These are phyloP conservation scores for Geodia barretti DNA, from an alignment of 37 sponge, comb jelly and placozoan genomes.

Conservation along the genomic window DNA sequence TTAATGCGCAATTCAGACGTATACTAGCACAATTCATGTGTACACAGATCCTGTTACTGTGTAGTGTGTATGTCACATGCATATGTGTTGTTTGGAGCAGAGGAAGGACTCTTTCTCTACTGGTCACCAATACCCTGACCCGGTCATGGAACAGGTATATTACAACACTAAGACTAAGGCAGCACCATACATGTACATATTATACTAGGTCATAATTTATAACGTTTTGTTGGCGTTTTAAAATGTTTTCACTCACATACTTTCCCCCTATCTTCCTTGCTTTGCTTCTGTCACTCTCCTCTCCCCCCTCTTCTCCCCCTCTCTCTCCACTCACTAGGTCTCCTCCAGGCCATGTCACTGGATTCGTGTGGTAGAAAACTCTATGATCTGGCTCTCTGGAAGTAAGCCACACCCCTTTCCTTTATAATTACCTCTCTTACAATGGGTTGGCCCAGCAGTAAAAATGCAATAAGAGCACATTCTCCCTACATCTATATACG, in stretches of 20 bases:
- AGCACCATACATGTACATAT: not conserved
- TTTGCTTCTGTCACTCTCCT: not conserved
- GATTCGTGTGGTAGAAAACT: constrained; percentile 61
- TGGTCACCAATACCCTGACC: constrained; percentile 72
- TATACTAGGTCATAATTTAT: not conserved
- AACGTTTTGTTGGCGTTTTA: not conserved
- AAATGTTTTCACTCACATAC: not conserved
- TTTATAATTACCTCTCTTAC: no score
- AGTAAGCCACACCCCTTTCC: not conserved
- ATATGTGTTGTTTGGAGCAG: constrained; percentile 86
- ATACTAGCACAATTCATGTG: no score
- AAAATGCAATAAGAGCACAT: no score
- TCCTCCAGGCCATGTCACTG: constrained; percentile 72
- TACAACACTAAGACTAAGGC: not conserved
- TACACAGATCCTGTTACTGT: no score
- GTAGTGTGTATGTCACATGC: constrained; percentile 16
- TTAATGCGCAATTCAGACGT: no score
- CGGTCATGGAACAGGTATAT: constrained; percentile 89
- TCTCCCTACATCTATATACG: no score
- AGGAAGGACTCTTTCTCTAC: constrained; percentile 89
- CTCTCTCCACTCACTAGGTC: constrained; percentile 11
- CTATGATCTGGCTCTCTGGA: constrained; percentile 48
- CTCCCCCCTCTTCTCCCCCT: not conserved
- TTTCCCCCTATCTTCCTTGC: not conserved
- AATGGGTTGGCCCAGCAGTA: no score